Conservation (phyloP, 1,140 invertebrate species). For the Anoplolepis gracilipes region DNA sequence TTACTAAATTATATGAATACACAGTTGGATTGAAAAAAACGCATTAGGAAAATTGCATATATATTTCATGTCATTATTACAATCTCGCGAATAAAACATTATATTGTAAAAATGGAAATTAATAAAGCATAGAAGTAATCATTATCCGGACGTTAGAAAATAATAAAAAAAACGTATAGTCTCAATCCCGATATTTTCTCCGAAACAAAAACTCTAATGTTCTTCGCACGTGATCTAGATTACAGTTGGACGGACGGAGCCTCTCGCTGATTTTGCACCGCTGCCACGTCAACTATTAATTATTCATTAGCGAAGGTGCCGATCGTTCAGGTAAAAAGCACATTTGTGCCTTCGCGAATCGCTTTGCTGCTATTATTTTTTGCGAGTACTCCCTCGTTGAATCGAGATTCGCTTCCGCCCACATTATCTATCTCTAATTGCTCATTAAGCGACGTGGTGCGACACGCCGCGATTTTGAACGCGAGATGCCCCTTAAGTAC, state of each 20-base stretch:
- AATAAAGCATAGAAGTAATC: not conserved
- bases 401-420: not conserved
- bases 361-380: not conserved
- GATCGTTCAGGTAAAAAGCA: conserved; percentile 48
- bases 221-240: conserved; percentile 18
- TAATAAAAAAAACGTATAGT: not conserved
- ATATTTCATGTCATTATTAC: not conserved
- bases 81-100: not conserved
- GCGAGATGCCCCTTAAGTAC: conserved; percentile 1
- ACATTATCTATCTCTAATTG: conserved; percentile 65
- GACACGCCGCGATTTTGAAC: conserved; percentile 59
- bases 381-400: not conserved
- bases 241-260: not conserved
- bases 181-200: not conserved
- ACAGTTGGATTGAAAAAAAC: not conserved
- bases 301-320: conserved; percentile 48
- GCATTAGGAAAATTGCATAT: not conserved
- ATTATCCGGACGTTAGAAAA: not conserved
- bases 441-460: conserved; percentile 49
- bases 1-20: no score
- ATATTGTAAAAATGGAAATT: not conserved
- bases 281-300: conserved; percentile 33
- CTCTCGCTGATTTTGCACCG: conserved; percentile 1
- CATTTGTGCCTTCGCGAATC: conserved; percentile 17
- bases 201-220: conserved; percentile 11